Evolutionary conservation across 1,140 invertebrate genomes (phyloP), one percentile per base, ranked within the genome.

Genomic region (Caenorhabditis latens): DNA sequence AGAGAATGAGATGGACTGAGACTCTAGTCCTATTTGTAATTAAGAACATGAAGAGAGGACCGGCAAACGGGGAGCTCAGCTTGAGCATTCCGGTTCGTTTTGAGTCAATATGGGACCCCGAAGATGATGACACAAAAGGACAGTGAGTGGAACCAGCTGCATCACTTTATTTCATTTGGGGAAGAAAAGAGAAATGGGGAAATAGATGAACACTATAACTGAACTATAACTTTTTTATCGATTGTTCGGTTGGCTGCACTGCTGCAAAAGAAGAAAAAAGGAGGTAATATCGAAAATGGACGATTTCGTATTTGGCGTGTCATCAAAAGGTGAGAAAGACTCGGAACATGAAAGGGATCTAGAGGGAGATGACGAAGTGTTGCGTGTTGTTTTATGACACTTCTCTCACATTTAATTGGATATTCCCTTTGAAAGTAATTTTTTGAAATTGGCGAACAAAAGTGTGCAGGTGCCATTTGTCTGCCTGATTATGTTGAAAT

Each of bases 41-140:
- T 79, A 79, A 79, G 71, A 79, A 79, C 46, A 50, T 43, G 71
- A 42, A 71, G 65, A 71, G 65, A 32, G 65, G 24, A 71, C 16
- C 16, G n/a, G 24, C 24, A 40, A 9, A 9, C 32, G 24, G 65
- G 65, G 65, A 16, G 65, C 42, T 71, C 65, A 71, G 65, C 65
- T 71, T 71, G 65, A 71, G 65, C 40, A 71, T 71, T 40, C 57
- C 16, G 57, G n/a, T 21, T 19, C n/a, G 16, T 58, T 21, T 58
- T 63, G 9, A 19, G 11, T 46, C 65, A 71, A 71, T 71, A 71
- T 46, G 40, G 65, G 42, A 71, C 65, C 65, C 6, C 42, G 61
- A n/a, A n/a, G n/a, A n/a, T n/a, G n/a, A 58, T n/a, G 57, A 58
- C 16, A 58, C 24, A 32, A 63, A 63, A 63, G 61, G 21, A 32